A percentile compares a stretch with the other conserved stretches of the same genome.
phyloP scores from a whole-genome alignment of 2,888 invertebrate species.

The Tipula helvola region DNA sequence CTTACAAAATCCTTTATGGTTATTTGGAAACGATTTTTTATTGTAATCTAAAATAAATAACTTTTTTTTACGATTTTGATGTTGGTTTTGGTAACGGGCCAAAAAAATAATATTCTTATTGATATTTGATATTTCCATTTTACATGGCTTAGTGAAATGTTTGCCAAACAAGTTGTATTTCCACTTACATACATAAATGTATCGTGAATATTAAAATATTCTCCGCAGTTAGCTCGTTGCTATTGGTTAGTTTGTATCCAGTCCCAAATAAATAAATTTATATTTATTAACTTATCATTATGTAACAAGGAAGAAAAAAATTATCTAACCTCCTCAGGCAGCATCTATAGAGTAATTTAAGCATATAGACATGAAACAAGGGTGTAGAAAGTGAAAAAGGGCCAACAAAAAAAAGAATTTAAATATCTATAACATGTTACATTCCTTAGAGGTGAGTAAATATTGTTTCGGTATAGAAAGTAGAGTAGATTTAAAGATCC shows the following conservation, averaged over 20 bases:
- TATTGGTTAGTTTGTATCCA: background rate
- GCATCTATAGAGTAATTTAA: background rate
- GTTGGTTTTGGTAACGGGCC: background rate
- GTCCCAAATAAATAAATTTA: background rate
- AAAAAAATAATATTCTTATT: background rate
- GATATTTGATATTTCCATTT: background rate
- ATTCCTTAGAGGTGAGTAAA: background rate
- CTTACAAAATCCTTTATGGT: no score
- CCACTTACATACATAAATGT: background rate
- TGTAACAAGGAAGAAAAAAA: background rate
- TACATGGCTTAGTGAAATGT: background rate
- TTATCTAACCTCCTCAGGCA: background rate
- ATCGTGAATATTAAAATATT: background rate
- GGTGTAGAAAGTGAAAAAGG: background rate
- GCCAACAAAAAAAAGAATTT: background rate
- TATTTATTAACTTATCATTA: background rate
- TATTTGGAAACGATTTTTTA: no score
- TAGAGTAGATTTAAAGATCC: background rate
- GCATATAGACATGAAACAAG: background rate
- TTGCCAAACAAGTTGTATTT: background rate
- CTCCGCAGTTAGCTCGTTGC: background rate
- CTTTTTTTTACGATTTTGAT: background rate
- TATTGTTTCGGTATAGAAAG: background rate
- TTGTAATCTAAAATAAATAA: no score
- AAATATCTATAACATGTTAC: no score